These are phyloP conservation scores for Xyrauchen texanus DNA, from an alignment of 2,113 vertebrate species.

Conservation along the genomic window DNA sequence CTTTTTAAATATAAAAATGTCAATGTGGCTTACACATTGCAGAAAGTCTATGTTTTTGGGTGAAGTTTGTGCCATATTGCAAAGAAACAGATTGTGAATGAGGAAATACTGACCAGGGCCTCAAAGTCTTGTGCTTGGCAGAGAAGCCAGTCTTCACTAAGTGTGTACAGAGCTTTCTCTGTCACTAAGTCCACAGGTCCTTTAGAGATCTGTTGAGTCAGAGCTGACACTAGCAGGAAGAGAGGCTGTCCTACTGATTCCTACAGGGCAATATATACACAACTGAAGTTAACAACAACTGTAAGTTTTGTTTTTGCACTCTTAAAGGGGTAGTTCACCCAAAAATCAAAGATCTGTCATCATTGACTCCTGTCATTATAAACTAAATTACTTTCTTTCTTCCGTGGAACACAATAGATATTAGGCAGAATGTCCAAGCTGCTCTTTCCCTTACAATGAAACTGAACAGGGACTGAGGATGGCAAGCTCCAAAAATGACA, in stretches of 20 bases:
- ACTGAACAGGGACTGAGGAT: too few species aligned
- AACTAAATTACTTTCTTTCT: too few species aligned
- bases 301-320: background rate
- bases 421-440: too few species aligned
- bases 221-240: slow-evolving; percentile 86
- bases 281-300: background rate
- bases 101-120: slow-evolving; percentile 76
- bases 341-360: too few species aligned
- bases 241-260: slow-evolving; percentile 90
- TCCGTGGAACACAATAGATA: too few species aligned
- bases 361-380: too few species aligned
- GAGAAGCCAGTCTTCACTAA: slow-evolving; percentile 95
- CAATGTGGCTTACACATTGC: background rate
- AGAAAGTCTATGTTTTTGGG: background rate
- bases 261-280: slow-evolving; percentile 64
- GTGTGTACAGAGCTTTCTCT: slow-evolving; percentile 90
- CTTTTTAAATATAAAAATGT: background rate
- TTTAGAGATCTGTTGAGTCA: slow-evolving; percentile 89
- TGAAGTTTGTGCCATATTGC: background rate
- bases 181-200: slow-evolving; percentile 92
- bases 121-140: slow-evolving; percentile 92
- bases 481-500: too few species aligned
- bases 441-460: too few species aligned
- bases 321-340: background rate
- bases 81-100: background rate